These are phyloP conservation scores for Lithobates pipiens DNA, from an alignment of 2,797 vertebrate genomes.

Conservation along the genomic window DNA sequence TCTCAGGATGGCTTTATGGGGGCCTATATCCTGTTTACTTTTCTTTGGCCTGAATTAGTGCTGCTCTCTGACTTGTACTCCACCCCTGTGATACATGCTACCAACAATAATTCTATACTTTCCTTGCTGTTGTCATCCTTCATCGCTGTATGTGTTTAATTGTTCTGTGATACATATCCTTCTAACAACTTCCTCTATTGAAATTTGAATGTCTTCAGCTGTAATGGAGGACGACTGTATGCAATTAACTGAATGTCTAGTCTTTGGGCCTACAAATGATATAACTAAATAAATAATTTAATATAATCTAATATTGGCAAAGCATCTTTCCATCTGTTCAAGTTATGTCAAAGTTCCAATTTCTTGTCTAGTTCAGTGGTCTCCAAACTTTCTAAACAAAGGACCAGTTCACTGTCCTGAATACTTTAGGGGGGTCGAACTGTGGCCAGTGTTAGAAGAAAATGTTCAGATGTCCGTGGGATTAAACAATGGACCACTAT, in stretches of 20 bases:
- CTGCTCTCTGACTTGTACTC: conserved; percentile 25
- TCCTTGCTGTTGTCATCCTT: background rate
- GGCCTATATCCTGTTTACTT: conserved; percentile 50
- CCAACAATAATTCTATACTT: background rate
- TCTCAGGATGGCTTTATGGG: conserved; percentile 46
- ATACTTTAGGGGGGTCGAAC: too few species aligned
- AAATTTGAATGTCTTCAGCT: background rate
- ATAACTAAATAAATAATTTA: too few species aligned
- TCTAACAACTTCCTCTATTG: conserved; percentile 23
- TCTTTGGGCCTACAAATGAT: background rate
- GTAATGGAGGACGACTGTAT: background rate
- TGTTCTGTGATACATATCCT: conserved; percentile 20
- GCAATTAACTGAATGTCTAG: background rate
- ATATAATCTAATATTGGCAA: background rate
- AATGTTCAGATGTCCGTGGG: too few species aligned
- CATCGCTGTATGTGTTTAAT: conserved; percentile 6
- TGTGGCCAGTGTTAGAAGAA: too few species aligned
- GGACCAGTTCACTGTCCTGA: too few species aligned
- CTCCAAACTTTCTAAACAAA: too few species aligned
- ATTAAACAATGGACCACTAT: too few species aligned
- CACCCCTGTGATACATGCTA: background rate
- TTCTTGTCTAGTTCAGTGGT: background rate
- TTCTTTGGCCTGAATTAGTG: background rate
- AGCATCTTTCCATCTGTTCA: background rate
- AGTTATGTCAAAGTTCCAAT: background rate